Evolutionary conservation across 1,140 invertebrate genomes (phyloP), one percentile per base, ranked within the genome.

Genomic region (Platorchestia sp.): DNA sequence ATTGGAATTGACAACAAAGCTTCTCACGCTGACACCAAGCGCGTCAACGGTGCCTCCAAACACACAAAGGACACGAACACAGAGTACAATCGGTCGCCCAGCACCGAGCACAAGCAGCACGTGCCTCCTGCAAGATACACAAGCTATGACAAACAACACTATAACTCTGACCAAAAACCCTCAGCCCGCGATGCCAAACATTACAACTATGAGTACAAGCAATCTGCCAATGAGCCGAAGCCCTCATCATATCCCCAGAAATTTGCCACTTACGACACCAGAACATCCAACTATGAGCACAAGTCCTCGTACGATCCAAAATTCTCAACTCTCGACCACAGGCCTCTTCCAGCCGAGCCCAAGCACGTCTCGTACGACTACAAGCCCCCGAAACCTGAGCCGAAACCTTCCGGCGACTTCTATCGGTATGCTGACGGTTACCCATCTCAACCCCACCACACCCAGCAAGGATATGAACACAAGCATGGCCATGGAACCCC

Each of bases 401-500:
- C 91, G 47, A 93, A 93, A 47, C 36, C 45, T 7, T 42, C 45
- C 91, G 40, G 45, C 45, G 91, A 93, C 45, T 44, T 44, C 91
- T 93, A 93, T 44, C 14, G 45, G 45, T 93, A 93, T 44, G 22
- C 41, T 47, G 91, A 93, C 45, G 45, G 91, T 44, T 93, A 93
- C 44, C 91, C 43, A n/a, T 47, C 91, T 45, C 91, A 93, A 45
- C n/a, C 41, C 36, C 91, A 45, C 91, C 91, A n/a, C 91, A n/a
- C 91, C 91, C 91, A 93, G 45, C 43, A 42, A 47, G 45, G 36
- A 5, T 93, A 93, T 47, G 91, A 93, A 40, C 91, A 93, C 91
- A 44, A 93, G 91, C 91, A 93, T 93, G 91, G 91, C 45, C 91
- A 93, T 93, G 91, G 91, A 93, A 93, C 91, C 91, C 91, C 91